These are phyloP conservation scores for Ametastegia equiseti DNA, from an alignment of 2,888 invertebrate species.

Conservation along the genomic window DNA sequence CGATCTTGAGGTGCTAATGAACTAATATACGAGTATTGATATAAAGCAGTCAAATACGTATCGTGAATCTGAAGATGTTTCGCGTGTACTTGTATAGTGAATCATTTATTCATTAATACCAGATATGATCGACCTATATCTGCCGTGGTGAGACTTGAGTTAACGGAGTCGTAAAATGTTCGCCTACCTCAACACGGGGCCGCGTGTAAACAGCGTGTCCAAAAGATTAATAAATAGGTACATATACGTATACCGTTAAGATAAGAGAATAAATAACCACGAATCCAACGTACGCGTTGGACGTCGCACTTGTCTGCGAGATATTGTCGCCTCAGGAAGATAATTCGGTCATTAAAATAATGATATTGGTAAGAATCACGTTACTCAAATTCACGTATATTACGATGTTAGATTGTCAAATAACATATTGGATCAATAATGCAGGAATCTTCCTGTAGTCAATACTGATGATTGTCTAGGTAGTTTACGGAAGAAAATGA, in stretches of 20 bases:
- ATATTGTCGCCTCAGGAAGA: too few relatives aligned
- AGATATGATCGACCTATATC: not conserved
- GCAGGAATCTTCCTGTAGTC: too few relatives aligned
- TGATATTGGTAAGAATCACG: not conserved
- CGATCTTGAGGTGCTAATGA: not conserved
- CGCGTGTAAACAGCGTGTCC: conserved; percentile 1
- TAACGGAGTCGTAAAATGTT: conserved; percentile 2
- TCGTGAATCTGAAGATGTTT: conserved; percentile 5
- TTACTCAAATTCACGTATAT: too few relatives aligned
- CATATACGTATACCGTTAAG: not conserved
- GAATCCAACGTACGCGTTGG: not conserved
- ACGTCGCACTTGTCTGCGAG: not conserved
- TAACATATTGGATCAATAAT: too few relatives aligned
- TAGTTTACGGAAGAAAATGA: too few relatives aligned
- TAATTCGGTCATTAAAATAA: not conserved
- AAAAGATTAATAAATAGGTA: not conserved
- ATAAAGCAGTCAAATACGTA: not conserved
- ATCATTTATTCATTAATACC: not conserved
- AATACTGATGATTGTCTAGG: too few relatives aligned
- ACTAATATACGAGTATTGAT: not conserved
- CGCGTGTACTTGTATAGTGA: not conserved
- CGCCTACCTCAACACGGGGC: conserved; percentile 22
- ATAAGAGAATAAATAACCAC: not conserved
- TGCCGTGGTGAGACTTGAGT: not conserved
- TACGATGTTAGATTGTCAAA: too few relatives aligned